Conservation (phyloP, 2,797 vertebrate genomes). For the Acestrorhynchus altus region DNA sequence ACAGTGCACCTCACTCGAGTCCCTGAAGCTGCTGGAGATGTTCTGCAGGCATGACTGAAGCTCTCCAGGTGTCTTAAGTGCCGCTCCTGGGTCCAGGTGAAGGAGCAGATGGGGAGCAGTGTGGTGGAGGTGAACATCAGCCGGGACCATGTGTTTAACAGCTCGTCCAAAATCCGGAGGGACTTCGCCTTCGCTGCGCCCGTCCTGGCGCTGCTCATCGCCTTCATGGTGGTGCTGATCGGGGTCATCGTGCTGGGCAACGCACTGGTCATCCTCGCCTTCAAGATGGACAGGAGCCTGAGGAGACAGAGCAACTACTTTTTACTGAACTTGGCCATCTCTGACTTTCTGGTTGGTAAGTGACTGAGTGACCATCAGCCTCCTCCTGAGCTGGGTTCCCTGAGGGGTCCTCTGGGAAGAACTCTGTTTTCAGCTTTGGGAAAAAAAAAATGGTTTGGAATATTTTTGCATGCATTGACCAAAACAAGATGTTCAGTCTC, state of each 20-base stretch:
- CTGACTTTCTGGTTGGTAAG: conserved; percentile 90
- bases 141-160: conserved; percentile 61
- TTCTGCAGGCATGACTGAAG: not conserved
- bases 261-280: conserved; percentile 86
- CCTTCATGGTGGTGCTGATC: conserved; percentile 83
- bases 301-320: conserved; percentile 88
- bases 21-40: not conserved
- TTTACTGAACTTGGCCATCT: conserved; percentile 90
- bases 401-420: not conserved
- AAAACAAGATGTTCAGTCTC: not conserved
- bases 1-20: not conserved
- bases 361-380: not conserved
- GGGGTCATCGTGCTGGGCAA: conserved; percentile 86
- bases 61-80: not conserved
- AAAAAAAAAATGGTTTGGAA: not conserved
- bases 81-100: not conserved
- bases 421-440: not conserved
- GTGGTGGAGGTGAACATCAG: conserved; percentile 64
- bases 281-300: conserved; percentile 88
- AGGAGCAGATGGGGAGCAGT: conserved; percentile 25
- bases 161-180: conserved; percentile 63
- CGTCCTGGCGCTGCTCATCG: conserved; percentile 72
- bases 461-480: not conserved
- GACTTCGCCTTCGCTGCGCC: conserved; percentile 68
- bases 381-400: not conserved